These are phyloP conservation scores for Pseudanteris insignis DNA, from an alignment of 2,888 invertebrate species.

Conservation along the genomic window DNA sequence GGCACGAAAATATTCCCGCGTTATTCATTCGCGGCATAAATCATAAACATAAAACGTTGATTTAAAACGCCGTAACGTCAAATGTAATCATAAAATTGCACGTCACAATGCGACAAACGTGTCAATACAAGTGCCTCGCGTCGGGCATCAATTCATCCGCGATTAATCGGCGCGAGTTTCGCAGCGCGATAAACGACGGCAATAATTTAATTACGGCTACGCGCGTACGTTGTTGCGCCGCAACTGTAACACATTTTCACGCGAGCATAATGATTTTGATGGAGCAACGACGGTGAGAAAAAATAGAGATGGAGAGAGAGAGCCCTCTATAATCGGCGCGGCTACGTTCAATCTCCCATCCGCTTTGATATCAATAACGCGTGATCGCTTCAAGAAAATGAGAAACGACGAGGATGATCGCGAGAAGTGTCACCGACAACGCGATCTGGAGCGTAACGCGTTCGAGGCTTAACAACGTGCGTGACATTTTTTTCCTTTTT, in stretches of 20 bases:
- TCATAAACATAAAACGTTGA: slow-evolving; percentile 3
- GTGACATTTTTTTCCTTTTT: slow-evolving; percentile 26
- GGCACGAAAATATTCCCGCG: too few relatives aligned
- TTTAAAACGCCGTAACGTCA: slow-evolving; percentile 4
- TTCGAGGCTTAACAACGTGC: slow-evolving; percentile 29
- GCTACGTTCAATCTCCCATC: slow-evolving; percentile 14
- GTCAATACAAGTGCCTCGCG: slow-evolving; percentile 9
- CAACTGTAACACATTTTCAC: neutral
- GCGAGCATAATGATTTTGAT: slow-evolving; percentile 6
- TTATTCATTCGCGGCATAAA: too few relatives aligned
- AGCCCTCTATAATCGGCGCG: slow-evolving; percentile 15
- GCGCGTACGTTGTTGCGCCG: neutral
- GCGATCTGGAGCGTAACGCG: slow-evolving; percentile 37
- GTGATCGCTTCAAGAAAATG: slow-evolving; percentile 23
- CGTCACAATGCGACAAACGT: slow-evolving; percentile 1
- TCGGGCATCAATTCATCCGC: slow-evolving; percentile 9
- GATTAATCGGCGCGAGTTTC: slow-evolving; percentile 10
- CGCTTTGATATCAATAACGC: slow-evolving; percentile 25
- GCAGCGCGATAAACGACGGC: slow-evolving; percentile 7
- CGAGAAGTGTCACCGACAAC: slow-evolving; percentile 26
- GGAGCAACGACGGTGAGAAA: too few relatives aligned
- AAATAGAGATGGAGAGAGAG: too few relatives aligned
- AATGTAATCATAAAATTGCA: slow-evolving; percentile 11
- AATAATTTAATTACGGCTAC: slow-evolving; percentile 16
- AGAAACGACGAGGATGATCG: slow-evolving; percentile 35